These are phyloP conservation scores for Fragum fragum DNA, from an alignment of 2,888 invertebrate genomes.

Conservation along the genomic window DNA sequence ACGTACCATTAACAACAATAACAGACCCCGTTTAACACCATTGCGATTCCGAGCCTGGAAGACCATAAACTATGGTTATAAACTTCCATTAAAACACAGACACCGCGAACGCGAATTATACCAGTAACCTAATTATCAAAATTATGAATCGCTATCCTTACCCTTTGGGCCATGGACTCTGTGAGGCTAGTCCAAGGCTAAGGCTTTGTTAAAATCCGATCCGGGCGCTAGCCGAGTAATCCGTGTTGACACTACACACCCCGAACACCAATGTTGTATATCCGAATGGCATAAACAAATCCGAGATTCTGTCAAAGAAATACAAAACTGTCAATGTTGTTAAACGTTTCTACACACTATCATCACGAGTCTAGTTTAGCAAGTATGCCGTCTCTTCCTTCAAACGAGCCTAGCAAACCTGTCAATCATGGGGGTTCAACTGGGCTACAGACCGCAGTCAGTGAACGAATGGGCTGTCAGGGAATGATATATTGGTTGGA, in stretches of 20 bases:
- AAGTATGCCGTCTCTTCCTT: conserved; percentile 82
- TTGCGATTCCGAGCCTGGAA: conserved; percentile 45
- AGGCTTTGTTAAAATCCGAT: conserved; percentile 64
- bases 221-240: conserved; percentile 66
- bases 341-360: conserved; percentile 80
- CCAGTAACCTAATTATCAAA: conserved; percentile 64
- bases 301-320: conserved; percentile 82
- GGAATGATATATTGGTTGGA: conserved; percentile 54
- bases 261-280: conserved; percentile 60
- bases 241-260: conserved; percentile 64
- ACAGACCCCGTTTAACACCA: conserved; percentile 46
- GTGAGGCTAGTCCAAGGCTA: conserved; percentile 65
- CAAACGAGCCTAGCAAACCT: conserved; percentile 81
- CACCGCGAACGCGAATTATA: conserved; percentile 44
- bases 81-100: conserved; percentile 70
- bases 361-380: conserved; percentile 82
- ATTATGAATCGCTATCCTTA: conserved; percentile 69
- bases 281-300: conserved; percentile 82
- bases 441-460: conserved; percentile 57
- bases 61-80: conserved; percentile 67
- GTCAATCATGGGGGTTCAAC: conserved; percentile 78
- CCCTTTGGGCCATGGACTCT: conserved; percentile 82
- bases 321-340: conserved; percentile 83
- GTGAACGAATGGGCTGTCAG: conserved; percentile 83
- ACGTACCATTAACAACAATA: conserved; percentile 43